Evolutionary conservation across 2,113 vertebrate genomes (phyloP), one percentile per base, ranked within the genome.

Genomic region (Guaruba guarouba): DNA sequence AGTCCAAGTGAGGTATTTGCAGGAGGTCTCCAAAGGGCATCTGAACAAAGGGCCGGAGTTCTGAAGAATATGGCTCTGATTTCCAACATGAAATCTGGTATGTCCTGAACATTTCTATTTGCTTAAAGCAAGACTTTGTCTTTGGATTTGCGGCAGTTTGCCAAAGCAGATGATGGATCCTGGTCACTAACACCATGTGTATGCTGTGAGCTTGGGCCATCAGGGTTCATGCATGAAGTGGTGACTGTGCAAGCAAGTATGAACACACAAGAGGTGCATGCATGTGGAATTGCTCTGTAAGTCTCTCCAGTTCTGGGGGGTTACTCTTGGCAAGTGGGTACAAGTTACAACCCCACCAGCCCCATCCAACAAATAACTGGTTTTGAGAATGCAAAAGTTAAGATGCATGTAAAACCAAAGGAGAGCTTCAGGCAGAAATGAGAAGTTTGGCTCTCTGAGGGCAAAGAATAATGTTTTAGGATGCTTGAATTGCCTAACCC

Each of bases 21-120:
- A 3, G 93, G 93, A 94, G 91, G 88, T 96, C 96, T 95, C 96
- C 92, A 86, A 96, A 96, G 95, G 95, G 90, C 78, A 52, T 93
- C 90, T 88, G 94, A 95, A 96, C 85, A 95, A 93, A 96, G 93
- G 94, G 92, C 84, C 87, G 44, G 93, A 37, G 75, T 86, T 95
- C 87, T 76, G 82, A 95, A 91, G 91, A 93, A 83, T 88, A 89
- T 86, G 94, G 85, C 85, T 96, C 91, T 93, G 91, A 93, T 95
- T 97, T 97, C 95, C 91, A 91, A 73, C 39, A 17, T 59, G 52
- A 90, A 93, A 69, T 84, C 92, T 95, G 94, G 88, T 91, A 92
- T 89, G 91, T 95, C 92, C 92, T 13, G 33, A 93, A 71, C 92
- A 82, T 94, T 93, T 94, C 92, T 97, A 74, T 88, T 89, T 92